Evolutionary conservation across 1,140 invertebrate species (phyloP).

Genomic region (Zaprionus davidi): DNA sequence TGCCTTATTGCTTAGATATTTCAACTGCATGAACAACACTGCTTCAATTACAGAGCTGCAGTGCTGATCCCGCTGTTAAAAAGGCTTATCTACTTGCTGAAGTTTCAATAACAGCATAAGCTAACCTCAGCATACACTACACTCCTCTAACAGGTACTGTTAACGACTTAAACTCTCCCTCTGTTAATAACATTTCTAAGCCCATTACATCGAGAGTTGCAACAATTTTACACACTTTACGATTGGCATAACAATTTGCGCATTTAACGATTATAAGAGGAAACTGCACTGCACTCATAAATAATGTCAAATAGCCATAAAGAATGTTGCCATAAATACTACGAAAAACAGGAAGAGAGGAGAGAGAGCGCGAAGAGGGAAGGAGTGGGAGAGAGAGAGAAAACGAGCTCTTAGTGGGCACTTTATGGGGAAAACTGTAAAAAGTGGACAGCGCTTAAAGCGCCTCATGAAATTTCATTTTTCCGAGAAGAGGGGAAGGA

Average conservation of each 20-base stretch:
- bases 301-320: conserved; percentile 6
- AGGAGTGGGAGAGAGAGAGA: background rate
- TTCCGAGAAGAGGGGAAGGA: background rate
- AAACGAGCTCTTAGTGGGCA: background rate
- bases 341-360: background rate
- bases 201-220: background rate
- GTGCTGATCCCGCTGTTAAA: too few species aligned
- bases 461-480: background rate
- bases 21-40: too few species aligned
- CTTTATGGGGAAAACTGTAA: conserved; percentile 15
- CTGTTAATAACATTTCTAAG: conserved; percentile 1
- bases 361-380: background rate
- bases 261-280: conserved; percentile 7
- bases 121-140: background rate
- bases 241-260: conserved; percentile 6
- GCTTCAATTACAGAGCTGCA: too few species aligned
- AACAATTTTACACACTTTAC: background rate
- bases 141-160: background rate
- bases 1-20: too few species aligned
- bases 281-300: conserved; percentile 16
- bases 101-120: background rate
- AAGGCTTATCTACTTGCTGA: too few species aligned
- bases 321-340: conserved; percentile 10
- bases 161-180: background rate
- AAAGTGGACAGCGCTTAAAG: background rate